A percentile compares a stretch with the other conserved stretches of the same genome.
Evolutionary conservation across 2,888 invertebrate species (phyloP).

Genomic region (Chaetogeoica ovagalla): DNA sequence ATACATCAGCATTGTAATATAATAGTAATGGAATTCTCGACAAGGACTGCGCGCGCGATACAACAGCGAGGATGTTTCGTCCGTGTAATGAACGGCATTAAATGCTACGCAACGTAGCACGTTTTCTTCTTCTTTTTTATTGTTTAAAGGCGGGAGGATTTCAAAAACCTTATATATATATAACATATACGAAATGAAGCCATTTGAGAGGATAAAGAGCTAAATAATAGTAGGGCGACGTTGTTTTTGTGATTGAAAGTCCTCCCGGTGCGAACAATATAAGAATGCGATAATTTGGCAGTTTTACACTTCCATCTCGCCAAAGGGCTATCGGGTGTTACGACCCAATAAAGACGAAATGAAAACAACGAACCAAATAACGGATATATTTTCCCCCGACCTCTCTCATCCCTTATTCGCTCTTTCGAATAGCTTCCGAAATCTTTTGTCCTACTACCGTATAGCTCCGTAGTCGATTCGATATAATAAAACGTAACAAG

Average conservation of each 20-base stretch:
- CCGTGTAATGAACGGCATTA: conserved; percentile 18
- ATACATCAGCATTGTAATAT: too few relatives aligned
- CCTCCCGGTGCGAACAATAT: conserved; percentile 14
- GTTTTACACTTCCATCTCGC: conserved; percentile 2
- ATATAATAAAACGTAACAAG: conserved; percentile 48
- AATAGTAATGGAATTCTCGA: too few relatives aligned
- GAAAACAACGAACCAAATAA: conserved; percentile 49
- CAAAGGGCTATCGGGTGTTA: conserved; percentile 25
- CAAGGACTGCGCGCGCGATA: too few relatives aligned
- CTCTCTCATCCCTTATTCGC: neutral
- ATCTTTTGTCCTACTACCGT: conserved; percentile 29
- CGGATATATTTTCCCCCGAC: neutral
- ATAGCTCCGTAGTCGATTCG: neutral
- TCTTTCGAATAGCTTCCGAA: neutral
- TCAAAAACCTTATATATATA: too few relatives aligned
- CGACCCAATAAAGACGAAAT: conserved; percentile 49
- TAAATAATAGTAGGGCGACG: neutral
- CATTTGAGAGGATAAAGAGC: neutral
- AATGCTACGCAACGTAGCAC: conserved; percentile 2
- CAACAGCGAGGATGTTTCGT: neutral
- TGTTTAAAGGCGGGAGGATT: neutral
- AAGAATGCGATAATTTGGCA: conserved; percentile 39
- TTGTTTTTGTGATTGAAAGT: conserved; percentile 50
- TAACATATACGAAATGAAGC: neutral
- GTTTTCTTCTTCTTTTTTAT: conserved; percentile 1